Percentiles rank a stretch among this genome's conserved stretches.
These are phyloP conservation scores for Alaudala cheleensis DNA, from an alignment of 2,113 vertebrate species.

Conservation along the genomic window DNA sequence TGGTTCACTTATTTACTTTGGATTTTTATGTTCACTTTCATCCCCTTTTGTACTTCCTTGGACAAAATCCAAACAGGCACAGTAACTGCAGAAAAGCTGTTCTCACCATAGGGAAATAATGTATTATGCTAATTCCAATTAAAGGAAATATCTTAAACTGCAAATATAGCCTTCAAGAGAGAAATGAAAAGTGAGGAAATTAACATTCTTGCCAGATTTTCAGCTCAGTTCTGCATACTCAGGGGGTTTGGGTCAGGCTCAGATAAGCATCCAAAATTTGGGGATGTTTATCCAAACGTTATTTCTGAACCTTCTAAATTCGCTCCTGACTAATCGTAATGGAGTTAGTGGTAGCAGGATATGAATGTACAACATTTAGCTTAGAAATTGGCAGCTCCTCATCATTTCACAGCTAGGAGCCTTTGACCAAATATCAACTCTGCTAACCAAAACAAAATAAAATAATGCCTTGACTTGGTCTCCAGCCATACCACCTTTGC, in stretches of 20 bases:
- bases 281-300: conserved; percentile 66
- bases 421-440: conserved; percentile 68
- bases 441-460: conserved; percentile 68
- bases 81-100: conserved; percentile 62
- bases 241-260: conserved; percentile 61
- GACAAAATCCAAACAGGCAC: conserved; percentile 37
- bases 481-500: conserved; percentile 57
- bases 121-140: conserved; percentile 71
- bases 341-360: conserved; percentile 62
- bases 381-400: conserved; percentile 65
- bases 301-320: conserved; percentile 56
- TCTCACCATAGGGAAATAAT: conserved; percentile 67
- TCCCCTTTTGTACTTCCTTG: conserved; percentile 56
- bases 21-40: conserved; percentile 44
- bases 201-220: conserved; percentile 68
- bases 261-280: conserved; percentile 68
- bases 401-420: conserved; percentile 57
- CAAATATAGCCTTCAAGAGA: conserved; percentile 67
- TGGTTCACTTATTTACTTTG: conserved; percentile 37
- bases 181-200: conserved; percentile 66
- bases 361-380: conserved; percentile 54
- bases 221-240: conserved; percentile 52
- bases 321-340: conserved; percentile 50
- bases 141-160: conserved; percentile 66
- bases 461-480: conserved; percentile 65